phyloP scores from a whole-genome alignment of 2,888 invertebrate species.

The Tricholauxania praeusta region DNA sequence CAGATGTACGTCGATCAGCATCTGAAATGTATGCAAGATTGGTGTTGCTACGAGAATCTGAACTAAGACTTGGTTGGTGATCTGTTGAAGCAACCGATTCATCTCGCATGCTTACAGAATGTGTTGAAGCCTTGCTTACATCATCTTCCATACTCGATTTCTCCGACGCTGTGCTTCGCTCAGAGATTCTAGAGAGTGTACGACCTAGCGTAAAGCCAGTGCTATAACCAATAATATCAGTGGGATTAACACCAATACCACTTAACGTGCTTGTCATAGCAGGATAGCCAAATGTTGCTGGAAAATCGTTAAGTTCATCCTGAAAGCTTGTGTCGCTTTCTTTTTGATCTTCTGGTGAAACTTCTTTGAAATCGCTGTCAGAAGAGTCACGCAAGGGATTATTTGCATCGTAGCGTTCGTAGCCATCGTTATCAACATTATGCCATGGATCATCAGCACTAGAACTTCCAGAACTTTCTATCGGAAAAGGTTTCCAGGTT shows the following conservation, averaged over 20 bases:
- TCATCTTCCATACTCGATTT: slow-evolving; percentile 89
- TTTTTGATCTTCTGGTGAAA: slow-evolving; percentile 72
- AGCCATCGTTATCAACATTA: slow-evolving; percentile 78
- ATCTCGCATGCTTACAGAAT: slow-evolving; percentile 86
- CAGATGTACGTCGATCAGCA: slow-evolving; percentile 82
- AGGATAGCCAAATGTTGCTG: slow-evolving; percentile 81
- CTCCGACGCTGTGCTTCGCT: slow-evolving; percentile 89
- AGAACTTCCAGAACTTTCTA: slow-evolving; percentile 88
- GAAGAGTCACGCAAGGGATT: slow-evolving; percentile 63
- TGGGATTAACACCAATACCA: slow-evolving; percentile 72
- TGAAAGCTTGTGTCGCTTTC: slow-evolving; percentile 76
- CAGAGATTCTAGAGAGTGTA: slow-evolving; percentile 87
- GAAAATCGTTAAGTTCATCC: slow-evolving; percentile 82
- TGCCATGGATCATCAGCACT: slow-evolving; percentile 88
- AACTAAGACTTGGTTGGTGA: slow-evolving; percentile 86
- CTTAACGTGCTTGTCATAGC: slow-evolving; percentile 69
- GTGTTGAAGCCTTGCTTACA: slow-evolving; percentile 86
- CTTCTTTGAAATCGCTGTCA: slow-evolving; percentile 68
- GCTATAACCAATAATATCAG: slow-evolving; percentile 80
- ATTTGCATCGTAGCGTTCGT: slow-evolving; percentile 70
- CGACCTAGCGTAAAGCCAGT: slow-evolving; percentile 80
- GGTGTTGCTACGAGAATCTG: slow-evolving; percentile 83
- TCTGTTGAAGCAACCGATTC: slow-evolving; percentile 87
- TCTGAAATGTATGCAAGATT: slow-evolving; percentile 83
- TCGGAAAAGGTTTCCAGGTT: slow-evolving; percentile 85